A percentile compares a stretch with the other conserved stretches of the same genome.
These are phyloP conservation scores for Crossaster papposus DNA, from an alignment of 53 echinoderm and acorn worm species.

Conservation along the genomic window DNA sequence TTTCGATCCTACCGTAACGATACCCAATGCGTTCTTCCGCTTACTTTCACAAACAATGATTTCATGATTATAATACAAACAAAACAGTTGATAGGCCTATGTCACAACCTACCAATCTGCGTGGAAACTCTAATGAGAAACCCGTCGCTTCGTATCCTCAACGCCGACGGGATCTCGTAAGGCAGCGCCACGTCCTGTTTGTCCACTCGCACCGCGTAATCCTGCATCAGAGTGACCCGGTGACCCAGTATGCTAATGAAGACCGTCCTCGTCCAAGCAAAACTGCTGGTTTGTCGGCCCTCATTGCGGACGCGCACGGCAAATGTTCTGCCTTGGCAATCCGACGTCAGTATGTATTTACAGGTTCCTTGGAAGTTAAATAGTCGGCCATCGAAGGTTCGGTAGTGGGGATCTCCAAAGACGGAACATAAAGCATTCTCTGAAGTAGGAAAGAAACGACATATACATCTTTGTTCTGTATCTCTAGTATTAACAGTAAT, in stretches of 20 bases:
- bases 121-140: slow-evolving; percentile 77
- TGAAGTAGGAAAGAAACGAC: slow-evolving; percentile 30
- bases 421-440: slow-evolving; percentile 95
- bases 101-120: slow-evolving; percentile 73
- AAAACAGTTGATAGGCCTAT: not conserved
- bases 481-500: too few species aligned
- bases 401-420: slow-evolving; percentile 97
- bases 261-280: slow-evolving; percentile 95
- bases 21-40: too few species aligned
- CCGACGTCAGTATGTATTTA: slow-evolving; percentile 89
- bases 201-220: slow-evolving; percentile 82
- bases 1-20: too few species aligned
- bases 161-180: slow-evolving; percentile 39
- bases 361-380: slow-evolving; percentile 95
- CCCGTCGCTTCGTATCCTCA: slow-evolving; percentile 70
- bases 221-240: slow-evolving; percentile 82
- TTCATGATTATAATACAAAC: too few species aligned
- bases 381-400: slow-evolving; percentile 88
- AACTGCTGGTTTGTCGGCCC: slow-evolving; percentile 76
- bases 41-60: too few species aligned
- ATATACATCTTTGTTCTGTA: too few species aligned
- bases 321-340: slow-evolving; percentile 78
- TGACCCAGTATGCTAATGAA: slow-evolving; percentile 76
- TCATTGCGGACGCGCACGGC: slow-evolving; percentile 91
- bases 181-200: slow-evolving; percentile 71